Evolutionary conservation across 2,113 vertebrate genomes (phyloP).

Genomic region (Corythornis madagascariensis): DNA sequence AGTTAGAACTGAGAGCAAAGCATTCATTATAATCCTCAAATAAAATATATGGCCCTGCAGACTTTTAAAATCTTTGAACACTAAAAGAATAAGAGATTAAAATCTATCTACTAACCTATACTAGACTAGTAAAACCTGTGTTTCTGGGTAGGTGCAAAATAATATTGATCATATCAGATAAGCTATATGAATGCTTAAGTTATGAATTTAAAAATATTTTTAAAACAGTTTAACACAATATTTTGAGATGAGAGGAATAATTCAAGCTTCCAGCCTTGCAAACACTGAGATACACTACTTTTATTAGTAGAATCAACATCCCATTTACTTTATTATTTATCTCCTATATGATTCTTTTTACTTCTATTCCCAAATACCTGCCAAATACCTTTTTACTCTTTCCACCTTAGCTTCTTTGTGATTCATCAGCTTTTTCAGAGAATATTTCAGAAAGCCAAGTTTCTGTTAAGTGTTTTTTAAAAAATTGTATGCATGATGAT

Average conservation of each 20-base stretch:
- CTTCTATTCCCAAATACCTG: not conserved
- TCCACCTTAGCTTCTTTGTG: not conserved
- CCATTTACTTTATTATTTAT: not conserved
- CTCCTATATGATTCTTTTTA: not conserved
- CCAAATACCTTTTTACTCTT: not conserved
- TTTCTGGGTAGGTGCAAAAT: not conserved
- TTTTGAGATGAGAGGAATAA: not conserved
- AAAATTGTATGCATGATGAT: not conserved
- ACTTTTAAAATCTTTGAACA: not conserved
- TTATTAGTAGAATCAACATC: not conserved
- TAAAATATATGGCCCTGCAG: not conserved
- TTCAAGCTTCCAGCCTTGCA: not conserved
- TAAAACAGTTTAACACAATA: not conserved
- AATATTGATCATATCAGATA: not conserved
- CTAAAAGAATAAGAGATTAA: not conserved
- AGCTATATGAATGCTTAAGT: not conserved
- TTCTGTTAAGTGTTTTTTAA: not conserved
- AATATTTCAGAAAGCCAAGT: not conserved
- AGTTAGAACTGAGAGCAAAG: conserved; percentile 2
- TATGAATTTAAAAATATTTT: not conserved
- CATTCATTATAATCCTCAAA: not conserved
- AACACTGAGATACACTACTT: not conserved
- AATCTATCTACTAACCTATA: not conserved
- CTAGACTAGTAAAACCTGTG: not conserved
- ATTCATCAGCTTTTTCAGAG: not conserved